Conservation (phyloP, 2,113 vertebrate genomes). For the Phocoena sinus region DNA sequence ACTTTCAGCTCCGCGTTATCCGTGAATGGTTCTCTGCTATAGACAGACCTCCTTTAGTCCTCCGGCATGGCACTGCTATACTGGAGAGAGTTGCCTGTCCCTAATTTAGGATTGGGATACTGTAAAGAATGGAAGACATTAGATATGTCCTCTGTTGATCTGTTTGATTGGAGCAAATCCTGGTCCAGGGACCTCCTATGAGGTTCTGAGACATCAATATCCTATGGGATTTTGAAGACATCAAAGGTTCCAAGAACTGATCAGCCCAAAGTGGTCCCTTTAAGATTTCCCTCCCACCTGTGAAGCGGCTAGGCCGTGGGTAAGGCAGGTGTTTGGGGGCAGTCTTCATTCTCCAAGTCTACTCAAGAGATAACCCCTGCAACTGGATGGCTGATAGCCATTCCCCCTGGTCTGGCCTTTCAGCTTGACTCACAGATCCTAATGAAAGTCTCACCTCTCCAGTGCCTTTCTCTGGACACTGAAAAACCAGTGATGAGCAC, state of each 20-base stretch:
- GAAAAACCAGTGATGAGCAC: neutral
- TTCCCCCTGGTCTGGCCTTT: neutral
- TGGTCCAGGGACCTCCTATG: neutral
- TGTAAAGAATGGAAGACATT: neutral
- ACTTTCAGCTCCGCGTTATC: neutral
- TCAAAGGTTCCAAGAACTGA: neutral
- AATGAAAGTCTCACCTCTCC: neutral
- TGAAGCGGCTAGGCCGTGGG: neutral
- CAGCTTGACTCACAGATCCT: neutral
- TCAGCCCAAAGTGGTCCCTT: neutral
- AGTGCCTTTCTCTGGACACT: neutral
- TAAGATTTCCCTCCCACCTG: neutral
- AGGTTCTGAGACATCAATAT: neutral
- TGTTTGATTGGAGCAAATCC: neutral
- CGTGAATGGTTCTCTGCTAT: neutral
- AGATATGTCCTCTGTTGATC: neutral
- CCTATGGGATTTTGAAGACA: neutral
- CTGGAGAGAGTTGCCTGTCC: neutral
- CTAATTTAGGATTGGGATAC: neutral
- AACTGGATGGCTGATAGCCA: neutral
- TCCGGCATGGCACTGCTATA: neutral
- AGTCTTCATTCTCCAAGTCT: neutral
- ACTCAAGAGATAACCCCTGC: neutral
- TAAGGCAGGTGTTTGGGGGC: rapidly evolving
- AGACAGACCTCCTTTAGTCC: neutral